Evolutionary conservation across 2,797 vertebrate species (phyloP), one percentile per base, ranked within the genome.

Genomic region (Pseudochirops corinnae): DNA sequence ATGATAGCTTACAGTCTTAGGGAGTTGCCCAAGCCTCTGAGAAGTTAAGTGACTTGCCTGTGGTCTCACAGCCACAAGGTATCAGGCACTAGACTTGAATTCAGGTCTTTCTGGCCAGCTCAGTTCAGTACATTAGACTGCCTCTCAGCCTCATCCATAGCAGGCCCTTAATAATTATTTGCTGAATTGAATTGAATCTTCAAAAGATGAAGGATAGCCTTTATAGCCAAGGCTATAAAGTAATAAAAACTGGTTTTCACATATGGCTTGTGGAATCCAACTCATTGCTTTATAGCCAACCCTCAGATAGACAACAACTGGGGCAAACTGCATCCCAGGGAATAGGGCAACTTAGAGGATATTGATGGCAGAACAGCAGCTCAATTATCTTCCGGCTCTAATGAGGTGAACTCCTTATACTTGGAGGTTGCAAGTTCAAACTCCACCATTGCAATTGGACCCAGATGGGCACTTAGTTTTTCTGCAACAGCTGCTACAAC

Each of bases 321-420:
- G 97, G 91, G 93, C 94, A 97, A 98, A 98, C 92, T 28, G 94
- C 95, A 96, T 98, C 95, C 92, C 14, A 96, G 98, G 98, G 98
- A 98, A 97, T 90, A 96, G 52, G 74, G 91, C 92, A 98, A 98
- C 95, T 98, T 98, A 96, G 96, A 98, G 92, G 97, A 96, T 98
- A 98, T 97, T 98, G 98, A 98, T 98, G 97, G 93, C 91, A 97
- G 97, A 96, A 96, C 93, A 98, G 96, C 95, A 97, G 96, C 97
- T 98, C 97, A 98, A 98, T 98, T 98, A 99, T 97, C 96, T 97
- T 98, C 9, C 0, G 62, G 96, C 94, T 96, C 97, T 98, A 98
- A 99, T 98, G 98, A 99, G 98, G 97, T 98, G 97, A 98, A 97
- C 92, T 99, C 97, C 94, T 96, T 96, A 95, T 96, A 93, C 96